Conservation (phyloP, 2,797 vertebrate species). For the Falco berigora region DNA sequence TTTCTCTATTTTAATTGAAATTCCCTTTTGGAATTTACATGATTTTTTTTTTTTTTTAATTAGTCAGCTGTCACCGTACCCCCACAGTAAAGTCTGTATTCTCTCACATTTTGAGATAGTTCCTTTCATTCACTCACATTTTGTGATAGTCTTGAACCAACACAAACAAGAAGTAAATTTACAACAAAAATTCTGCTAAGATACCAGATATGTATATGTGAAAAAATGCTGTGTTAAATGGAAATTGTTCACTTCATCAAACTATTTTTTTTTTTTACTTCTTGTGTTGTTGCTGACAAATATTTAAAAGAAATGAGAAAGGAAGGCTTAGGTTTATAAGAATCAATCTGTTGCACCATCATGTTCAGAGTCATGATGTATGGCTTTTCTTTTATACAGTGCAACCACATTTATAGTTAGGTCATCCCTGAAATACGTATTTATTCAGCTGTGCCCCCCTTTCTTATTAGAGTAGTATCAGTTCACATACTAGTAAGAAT, state of each 20-base stretch:
- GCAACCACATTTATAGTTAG: neutral
- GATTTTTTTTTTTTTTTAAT: neutral
- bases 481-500: neutral
- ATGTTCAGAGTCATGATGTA: neutral
- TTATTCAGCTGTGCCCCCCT: neutral
- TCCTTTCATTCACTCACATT: neutral
- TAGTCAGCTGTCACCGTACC: neutral
- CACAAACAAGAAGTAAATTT: neutral
- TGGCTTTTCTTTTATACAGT: neutral
- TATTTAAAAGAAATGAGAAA: neutral
- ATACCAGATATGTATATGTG: neutral
- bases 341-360: neutral
- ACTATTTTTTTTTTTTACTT: neutral
- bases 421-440: neutral
- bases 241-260: neutral
- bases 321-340: neutral
- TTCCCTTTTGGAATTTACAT: neutral
- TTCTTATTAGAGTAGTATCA: neutral
- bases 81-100: neutral
- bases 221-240: neutral
- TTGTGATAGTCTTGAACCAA: neutral
- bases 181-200: neutral
- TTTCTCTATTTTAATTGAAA: neutral
- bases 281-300: neutral
- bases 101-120: neutral